A percentile compares a stretch with the other conserved stretches of the same genome.
phyloP scores from a whole-genome alignment of 2,888 invertebrate genomes.

The Liodrosophila aerea region DNA sequence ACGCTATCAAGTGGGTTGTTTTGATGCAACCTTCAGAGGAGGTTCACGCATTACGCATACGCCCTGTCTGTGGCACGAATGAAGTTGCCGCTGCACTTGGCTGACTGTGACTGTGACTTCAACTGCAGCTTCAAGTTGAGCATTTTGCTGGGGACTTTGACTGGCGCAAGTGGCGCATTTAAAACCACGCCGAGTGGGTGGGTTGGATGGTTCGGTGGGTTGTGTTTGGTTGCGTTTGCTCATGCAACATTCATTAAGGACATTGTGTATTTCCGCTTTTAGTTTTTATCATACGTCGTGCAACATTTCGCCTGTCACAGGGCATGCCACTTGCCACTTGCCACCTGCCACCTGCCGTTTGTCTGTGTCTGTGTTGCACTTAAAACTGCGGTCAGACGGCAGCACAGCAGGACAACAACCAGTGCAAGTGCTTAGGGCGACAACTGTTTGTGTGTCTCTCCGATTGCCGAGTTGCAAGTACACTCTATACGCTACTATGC shows the following conservation, averaged over 20 bases:
- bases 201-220: too few species aligned
- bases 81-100: conserved; percentile 71
- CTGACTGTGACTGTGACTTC: conserved; percentile 3
- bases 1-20: conserved; percentile 21
- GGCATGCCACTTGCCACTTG: conserved; percentile 15
- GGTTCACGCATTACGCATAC: conserved; percentile 63
- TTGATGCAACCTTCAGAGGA: conserved; percentile 32
- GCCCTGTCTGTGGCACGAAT: conserved; percentile 60
- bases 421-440: background rate
- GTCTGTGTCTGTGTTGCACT: background rate
- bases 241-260: conserved; percentile 81
- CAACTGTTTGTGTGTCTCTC: too few species aligned
- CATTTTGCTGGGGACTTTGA: conserved; percentile 19
- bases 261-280: conserved; percentile 74
- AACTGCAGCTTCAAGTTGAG: background rate
- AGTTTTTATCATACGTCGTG: conserved; percentile 48
- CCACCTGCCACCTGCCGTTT: conserved; percentile 8
- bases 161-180: conserved; percentile 47
- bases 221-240: conserved; percentile 50
- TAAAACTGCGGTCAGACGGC: conserved; percentile 20
- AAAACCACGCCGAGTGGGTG: conserved; percentile 20
- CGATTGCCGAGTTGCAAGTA: too few species aligned
- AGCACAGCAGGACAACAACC: conserved; percentile 27
- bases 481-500: too few species aligned
- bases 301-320: conserved; percentile 19